phyloP scores from a whole-genome alignment of 2,888 invertebrate species.

The Acanthosepion esculentum region DNA sequence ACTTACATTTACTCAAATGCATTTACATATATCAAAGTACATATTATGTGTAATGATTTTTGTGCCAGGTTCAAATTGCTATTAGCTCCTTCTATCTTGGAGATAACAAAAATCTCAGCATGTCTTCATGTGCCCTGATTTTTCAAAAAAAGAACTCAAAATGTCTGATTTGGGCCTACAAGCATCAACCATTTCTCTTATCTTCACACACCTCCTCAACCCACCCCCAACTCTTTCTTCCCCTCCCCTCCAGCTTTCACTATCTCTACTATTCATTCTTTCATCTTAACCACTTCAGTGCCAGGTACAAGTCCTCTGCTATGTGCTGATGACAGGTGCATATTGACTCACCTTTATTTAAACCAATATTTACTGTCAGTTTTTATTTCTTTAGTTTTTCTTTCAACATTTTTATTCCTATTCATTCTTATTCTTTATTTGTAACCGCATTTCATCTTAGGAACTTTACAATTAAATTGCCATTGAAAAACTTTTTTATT shows the following conservation, averaged over 20 bases:
- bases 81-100: not conserved
- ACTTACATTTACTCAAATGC: not conserved
- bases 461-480: not conserved
- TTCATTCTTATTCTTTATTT: too few species aligned
- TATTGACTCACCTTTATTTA: not conserved
- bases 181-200: not conserved
- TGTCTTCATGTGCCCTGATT: not conserved
- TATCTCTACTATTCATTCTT: not conserved
- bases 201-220: not conserved
- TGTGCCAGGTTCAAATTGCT: not conserved
- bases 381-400: not conserved
- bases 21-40: not conserved
- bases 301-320: not conserved
- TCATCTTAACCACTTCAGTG: slow-evolving; percentile 33
- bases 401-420: not conserved
- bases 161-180: not conserved
- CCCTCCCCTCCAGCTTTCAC: not conserved
- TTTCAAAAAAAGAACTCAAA: not conserved
- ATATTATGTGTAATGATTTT: not conserved
- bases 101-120: not conserved
- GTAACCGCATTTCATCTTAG: not conserved
- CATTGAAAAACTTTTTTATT: not conserved
- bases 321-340: not conserved
- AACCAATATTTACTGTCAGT: too few species aligned
- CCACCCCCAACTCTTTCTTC: not conserved